phyloP scores from a whole-genome alignment of 2,113 vertebrate genomes.

The Halcyon malimbica region DNA sequence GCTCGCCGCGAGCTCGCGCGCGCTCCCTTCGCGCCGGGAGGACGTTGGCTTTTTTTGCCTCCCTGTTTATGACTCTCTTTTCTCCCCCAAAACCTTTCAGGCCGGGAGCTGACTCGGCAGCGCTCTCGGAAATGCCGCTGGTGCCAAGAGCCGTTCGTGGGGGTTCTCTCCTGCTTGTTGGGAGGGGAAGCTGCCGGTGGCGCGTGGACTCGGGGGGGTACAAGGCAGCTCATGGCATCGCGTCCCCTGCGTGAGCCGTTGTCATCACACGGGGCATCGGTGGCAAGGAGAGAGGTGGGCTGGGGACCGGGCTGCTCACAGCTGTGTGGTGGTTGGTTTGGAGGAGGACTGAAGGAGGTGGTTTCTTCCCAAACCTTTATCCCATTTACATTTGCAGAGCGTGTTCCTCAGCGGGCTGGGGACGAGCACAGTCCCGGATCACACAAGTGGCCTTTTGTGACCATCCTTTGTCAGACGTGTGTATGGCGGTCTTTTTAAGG shows the following conservation, averaged over 20 bases:
- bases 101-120: neutral
- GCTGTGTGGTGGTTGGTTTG: fast-evolving
- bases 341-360: neutral
- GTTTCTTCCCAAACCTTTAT: neutral
- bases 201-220: neutral
- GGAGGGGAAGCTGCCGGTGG: neutral
- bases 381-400: fast-evolving
- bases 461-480: fast-evolving
- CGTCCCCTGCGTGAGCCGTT: neutral
- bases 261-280: fast-evolving
- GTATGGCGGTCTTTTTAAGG: neutral
- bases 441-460: fast-evolving
- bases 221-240: neutral
- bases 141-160: neutral
- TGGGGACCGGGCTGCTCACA: neutral
- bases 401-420: fast-evolving
- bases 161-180: neutral
- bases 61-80: neutral
- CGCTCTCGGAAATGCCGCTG: neutral
- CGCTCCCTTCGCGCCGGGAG: neutral
- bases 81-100: neutral
- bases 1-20: neutral
- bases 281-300: neutral
- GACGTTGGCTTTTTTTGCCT: neutral
- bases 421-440: fast-evolving